Evolutionary conservation across 2,113 vertebrate species (phyloP).

Genomic region (Hippocampus guttulatus): DNA sequence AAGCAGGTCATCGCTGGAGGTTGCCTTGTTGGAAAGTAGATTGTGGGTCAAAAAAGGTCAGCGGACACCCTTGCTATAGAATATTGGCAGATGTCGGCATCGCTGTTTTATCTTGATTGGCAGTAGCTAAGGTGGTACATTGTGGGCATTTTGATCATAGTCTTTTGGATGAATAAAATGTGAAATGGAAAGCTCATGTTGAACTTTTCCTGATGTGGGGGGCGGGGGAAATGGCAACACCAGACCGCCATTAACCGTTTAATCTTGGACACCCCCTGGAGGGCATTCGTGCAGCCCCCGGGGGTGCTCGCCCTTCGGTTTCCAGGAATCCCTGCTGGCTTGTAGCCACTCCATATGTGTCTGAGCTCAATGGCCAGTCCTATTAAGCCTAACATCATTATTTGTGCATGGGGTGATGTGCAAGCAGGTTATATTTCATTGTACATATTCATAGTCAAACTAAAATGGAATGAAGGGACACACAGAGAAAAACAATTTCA

Average conservation of each 20-base stretch:
- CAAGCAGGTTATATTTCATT: slow-evolving; percentile 20
- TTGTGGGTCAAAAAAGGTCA: no score
- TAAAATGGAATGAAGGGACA: slow-evolving; percentile 18
- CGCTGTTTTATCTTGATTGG: no score
- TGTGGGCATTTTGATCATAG: no score
- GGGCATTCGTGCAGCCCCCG: not conserved
- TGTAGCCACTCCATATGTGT: not conserved
- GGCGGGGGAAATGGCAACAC: not conserved
- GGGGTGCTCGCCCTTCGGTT: not conserved
- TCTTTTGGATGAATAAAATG: no score
- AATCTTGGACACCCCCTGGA: not conserved
- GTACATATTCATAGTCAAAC: no score
- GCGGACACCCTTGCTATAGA: no score
- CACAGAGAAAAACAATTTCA: slow-evolving; percentile 26
- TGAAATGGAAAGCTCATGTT: no score
- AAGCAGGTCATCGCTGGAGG: no score
- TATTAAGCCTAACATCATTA: slow-evolving; percentile 56
- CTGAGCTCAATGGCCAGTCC: slow-evolving; percentile 18
- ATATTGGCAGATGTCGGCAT: no score
- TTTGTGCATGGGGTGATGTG: slow-evolving; percentile 37
- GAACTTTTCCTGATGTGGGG: no score
- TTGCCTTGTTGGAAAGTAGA: no score
- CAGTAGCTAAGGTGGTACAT: no score
- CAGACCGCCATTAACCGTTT: not conserved
- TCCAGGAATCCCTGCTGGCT: not conserved